These are phyloP conservation scores for Motacilla alba DNA, from an alignment of 2,113 vertebrate species.

Conservation along the genomic window DNA sequence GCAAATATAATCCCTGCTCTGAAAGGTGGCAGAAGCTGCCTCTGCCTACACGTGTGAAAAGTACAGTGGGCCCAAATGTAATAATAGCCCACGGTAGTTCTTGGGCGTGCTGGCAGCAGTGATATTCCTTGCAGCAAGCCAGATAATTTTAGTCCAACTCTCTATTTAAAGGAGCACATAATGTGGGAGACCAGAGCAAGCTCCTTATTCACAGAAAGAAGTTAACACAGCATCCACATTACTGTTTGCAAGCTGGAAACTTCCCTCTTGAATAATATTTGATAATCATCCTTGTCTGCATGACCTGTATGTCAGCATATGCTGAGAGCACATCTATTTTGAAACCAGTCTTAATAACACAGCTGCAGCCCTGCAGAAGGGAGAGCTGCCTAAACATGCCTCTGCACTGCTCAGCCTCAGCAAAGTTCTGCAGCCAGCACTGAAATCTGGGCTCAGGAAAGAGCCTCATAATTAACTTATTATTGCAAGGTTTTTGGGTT, in stretches of 20 bases:
- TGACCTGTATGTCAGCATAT: background rate
- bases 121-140: background rate
- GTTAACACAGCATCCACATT: background rate
- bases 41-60: background rate
- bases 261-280: background rate
- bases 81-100: background rate
- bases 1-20: background rate
- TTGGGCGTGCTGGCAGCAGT: background rate
- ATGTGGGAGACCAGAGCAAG: background rate
- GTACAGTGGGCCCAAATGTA: background rate
- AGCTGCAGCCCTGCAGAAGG: background rate
- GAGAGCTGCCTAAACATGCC: background rate
- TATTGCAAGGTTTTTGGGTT: background rate
- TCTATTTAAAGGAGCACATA: background rate
- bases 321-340: constrained; percentile 14
- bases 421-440: background rate
- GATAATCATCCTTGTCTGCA: background rate
- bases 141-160: background rate
- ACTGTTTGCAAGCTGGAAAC: background rate
- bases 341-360: background rate
- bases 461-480: background rate
- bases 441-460: background rate
- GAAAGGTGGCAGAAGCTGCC: background rate
- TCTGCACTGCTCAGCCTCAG: background rate
- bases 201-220: background rate